A percentile compares a stretch with the other conserved stretches of the same genome.
Evolutionary conservation across 2,888 invertebrate genomes (phyloP).

Genomic region (Lycocerus yunnanus): DNA sequence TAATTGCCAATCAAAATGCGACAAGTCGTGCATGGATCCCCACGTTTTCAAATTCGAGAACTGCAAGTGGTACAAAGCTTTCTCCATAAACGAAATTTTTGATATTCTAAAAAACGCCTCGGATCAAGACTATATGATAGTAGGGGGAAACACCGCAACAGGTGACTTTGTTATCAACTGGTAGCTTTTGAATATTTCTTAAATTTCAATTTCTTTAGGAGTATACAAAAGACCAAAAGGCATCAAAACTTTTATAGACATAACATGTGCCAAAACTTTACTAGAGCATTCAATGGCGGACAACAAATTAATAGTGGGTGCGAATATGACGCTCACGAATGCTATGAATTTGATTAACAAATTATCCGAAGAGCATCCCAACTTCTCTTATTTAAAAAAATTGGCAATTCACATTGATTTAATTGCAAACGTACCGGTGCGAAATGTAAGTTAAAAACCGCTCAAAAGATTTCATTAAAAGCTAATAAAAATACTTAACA

Average conservation of each 20-base stretch:
- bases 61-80: slow-evolving; percentile 64
- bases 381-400: slow-evolving; percentile 63
- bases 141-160: slow-evolving; percentile 77
- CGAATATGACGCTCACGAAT: slow-evolving; percentile 62
- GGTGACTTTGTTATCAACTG: slow-evolving; percentile 54
- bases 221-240: slow-evolving; percentile 54
- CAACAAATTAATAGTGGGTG: slow-evolving; percentile 62
- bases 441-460: slow-evolving; percentile 64
- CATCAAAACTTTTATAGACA: slow-evolving; percentile 65
- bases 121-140: slow-evolving; percentile 60
- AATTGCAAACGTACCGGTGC: slow-evolving; percentile 65
- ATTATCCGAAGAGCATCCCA: slow-evolving; percentile 51
- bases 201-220: slow-evolving; percentile 46
- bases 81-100: slow-evolving; percentile 61
- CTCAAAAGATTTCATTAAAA: neutral
- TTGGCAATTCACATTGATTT: slow-evolving; percentile 54
- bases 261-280: slow-evolving; percentile 64
- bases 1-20: slow-evolving; percentile 51
- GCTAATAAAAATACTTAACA: slow-evolving; percentile 38
- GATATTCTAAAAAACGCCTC: slow-evolving; percentile 56
- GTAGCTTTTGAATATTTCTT: neutral
- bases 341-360: slow-evolving; percentile 58
- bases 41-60: slow-evolving; percentile 50
- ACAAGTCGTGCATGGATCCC: slow-evolving; percentile 41
- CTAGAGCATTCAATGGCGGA: slow-evolving; percentile 54